Base-by-base conservation (phyloP, 1,140 invertebrate species). In the Drosophila tristis region DNA sequence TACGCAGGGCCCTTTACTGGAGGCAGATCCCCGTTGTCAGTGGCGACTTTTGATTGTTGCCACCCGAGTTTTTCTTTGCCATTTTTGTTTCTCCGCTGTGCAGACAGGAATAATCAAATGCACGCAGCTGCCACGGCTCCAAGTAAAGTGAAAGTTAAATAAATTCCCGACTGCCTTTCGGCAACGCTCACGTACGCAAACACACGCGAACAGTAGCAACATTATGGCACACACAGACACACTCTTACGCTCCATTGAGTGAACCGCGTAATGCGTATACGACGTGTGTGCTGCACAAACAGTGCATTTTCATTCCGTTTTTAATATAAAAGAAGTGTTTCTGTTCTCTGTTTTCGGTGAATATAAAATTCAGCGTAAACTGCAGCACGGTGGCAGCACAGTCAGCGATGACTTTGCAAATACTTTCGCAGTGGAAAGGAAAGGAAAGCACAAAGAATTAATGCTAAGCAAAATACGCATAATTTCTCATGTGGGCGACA, bases 41-140 rank as follows among this genome's bases (percentile, higher is more conserved):
- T 68, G 61, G 74, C 73, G 63, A 77, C 74, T 77, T 77, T 77
- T 77, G 74, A 77, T 61, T 68, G 57, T 76, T 54, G 20, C 61
- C 73, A 66, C 26, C 48, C 45, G 42, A 23, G 42, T 71, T 72
- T 54, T 25, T 50, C 61, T 35, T 48, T 9, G 15, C 20, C 51
- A 35, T 49, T 29, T 39, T 51, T 43, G 56, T 31, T 31, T 31
- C 8, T 31, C 5, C 51, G 31, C 49, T 48, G 42, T 47, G 23
- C 66, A 72, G 47, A 61, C 67, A 53, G 39, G 49, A 71, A 25
- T 61, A 72, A 71, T 50, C 64, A 71, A 60, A 70, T 71, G 54
- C 54, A 72, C 57, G 57, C 71, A 63, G 35, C 58, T 63, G 67
- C 66, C 51, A 51, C 44, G 68, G 49, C 51, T 50, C 39, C 35